Conservation (phyloP, 2,888 invertebrate species). For the Agrochola lychnidis region DNA sequence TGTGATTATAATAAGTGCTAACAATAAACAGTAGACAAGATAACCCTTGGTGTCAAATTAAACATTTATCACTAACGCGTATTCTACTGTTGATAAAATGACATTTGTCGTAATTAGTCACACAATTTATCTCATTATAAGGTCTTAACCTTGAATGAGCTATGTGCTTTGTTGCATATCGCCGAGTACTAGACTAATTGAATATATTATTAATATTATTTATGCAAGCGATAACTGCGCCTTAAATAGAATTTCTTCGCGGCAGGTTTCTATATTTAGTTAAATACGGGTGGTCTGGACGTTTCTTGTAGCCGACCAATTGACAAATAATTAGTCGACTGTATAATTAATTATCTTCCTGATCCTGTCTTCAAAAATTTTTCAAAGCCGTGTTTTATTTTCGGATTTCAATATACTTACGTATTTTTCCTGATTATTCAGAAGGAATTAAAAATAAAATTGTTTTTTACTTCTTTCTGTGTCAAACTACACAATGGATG, state of each 20-base stretch:
- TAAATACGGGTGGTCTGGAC: constrained; percentile 59
- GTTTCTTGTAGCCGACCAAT: constrained; percentile 10
- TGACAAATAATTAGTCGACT: constrained; percentile 26
- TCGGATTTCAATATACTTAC: background rate
- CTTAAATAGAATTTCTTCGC: constrained; percentile 54
- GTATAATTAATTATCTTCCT: background rate
- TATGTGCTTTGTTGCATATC: constrained; percentile 63
- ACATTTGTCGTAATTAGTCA: constrained; percentile 82
- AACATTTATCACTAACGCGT: constrained; percentile 56
- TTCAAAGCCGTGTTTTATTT: background rate
- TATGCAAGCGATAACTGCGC: constrained; percentile 54
- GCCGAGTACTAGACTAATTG: constrained; percentile 58
- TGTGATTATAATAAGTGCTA: background rate
- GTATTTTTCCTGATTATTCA: too few species aligned
- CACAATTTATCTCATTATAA: constrained; percentile 70
- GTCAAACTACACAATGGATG: too few species aligned
- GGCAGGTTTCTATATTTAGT: constrained; percentile 57
- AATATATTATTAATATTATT: constrained; percentile 51
- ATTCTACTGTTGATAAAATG: constrained; percentile 59
- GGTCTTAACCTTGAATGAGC: constrained; percentile 75
- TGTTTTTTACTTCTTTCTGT: too few species aligned
- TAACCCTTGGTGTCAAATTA: constrained; percentile 59
- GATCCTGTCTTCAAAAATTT: background rate
- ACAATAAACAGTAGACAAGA: constrained; percentile 45
- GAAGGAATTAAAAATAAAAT: too few species aligned